Percentiles rank a stretch among this genome's conserved stretches.
Conservation (phyloP, 2,888 invertebrate genomes). For the Cinara cedri region DNA sequence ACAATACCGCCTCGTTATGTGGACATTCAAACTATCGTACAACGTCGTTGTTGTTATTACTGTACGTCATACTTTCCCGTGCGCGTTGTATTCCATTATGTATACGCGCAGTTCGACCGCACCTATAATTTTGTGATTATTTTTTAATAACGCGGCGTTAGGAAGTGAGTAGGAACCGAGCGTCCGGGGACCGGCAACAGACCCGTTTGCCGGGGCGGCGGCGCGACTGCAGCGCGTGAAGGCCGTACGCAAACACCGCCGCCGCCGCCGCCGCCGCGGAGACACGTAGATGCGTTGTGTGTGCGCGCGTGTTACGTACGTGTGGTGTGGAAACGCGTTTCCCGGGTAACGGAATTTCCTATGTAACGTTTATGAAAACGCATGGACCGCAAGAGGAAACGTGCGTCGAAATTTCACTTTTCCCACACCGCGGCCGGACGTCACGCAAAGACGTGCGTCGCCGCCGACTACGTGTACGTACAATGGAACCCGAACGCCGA, state of each 20-base stretch:
- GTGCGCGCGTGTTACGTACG: background rate
- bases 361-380: too few species aligned
- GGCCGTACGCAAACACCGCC: background rate
- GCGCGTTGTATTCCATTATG: background rate
- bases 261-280: background rate
- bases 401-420: slow-evolving; percentile 52
- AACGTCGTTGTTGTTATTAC: background rate
- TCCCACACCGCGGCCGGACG: slow-evolving; percentile 20
- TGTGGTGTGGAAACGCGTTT: slow-evolving; percentile 31
- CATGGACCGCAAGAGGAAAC: slow-evolving; percentile 8
- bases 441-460: slow-evolving; percentile 11
- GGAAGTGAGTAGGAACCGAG: too few species aligned
- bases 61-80: background rate
- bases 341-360: slow-evolving; percentile 27
- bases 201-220: background rate
- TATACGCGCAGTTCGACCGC: background rate
- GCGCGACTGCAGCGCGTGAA: background rate
- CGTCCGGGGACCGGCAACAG: too few species aligned
- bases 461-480: background rate
- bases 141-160: too few species aligned
- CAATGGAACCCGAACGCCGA: background rate
- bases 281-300: too few species aligned
- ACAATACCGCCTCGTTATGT: slow-evolving; percentile 1
- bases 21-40: slow-evolving; percentile 1
- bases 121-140: background rate